Conservation (phyloP, 2,797 vertebrate species). For the Eremophila alpestris region DNA sequence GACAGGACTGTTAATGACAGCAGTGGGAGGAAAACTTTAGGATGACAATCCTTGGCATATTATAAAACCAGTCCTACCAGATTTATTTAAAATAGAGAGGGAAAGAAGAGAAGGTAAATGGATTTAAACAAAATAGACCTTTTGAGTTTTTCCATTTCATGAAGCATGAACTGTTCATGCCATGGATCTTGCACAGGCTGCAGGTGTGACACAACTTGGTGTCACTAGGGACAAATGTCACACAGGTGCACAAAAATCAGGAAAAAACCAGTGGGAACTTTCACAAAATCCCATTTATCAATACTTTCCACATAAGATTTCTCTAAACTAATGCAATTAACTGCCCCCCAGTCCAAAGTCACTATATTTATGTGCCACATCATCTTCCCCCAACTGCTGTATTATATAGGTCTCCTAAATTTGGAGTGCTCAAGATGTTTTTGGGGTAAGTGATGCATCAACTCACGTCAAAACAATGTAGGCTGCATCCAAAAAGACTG, state of each 20-base stretch:
- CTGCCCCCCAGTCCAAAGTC: neutral
- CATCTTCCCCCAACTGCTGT: neutral
- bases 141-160: neutral
- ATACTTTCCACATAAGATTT: neutral
- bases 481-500: neutral
- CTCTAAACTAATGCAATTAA: neutral
- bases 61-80: neutral
- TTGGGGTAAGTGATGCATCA: slow-evolving; percentile 13
- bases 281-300: neutral
- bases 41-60: neutral
- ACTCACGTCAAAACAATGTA: slow-evolving; percentile 1
- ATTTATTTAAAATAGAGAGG: neutral
- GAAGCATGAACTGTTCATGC: neutral
- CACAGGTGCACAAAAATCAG: neutral
- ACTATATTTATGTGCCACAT: neutral
- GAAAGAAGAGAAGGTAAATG: neutral
- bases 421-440: neutral
- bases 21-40: neutral
- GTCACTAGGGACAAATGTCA: neutral
- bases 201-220: fast-evolving
- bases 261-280: neutral
- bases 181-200: neutral
- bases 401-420: slow-evolving; percentile 42
- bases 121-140: neutral
- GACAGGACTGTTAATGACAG: neutral